Evolutionary conservation across 37 sponge, comb jelly and placozoan genomes (phyloP).

Genomic region (Axinella damicornis): DNA sequence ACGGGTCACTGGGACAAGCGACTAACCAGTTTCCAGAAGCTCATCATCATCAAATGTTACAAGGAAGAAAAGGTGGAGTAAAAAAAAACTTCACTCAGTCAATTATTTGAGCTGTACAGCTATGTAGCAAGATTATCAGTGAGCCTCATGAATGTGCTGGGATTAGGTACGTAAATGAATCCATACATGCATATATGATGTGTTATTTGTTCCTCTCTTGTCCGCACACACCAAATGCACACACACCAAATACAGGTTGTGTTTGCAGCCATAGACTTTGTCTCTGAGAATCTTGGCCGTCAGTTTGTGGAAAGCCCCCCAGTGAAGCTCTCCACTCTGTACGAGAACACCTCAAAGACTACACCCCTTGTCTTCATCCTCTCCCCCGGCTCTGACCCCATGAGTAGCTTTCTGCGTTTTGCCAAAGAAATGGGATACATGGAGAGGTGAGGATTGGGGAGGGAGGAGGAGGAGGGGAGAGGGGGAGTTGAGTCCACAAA

Average conservation of each 20-base stretch:
- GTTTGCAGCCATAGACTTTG: conserved; percentile 87
- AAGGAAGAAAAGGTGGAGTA: conserved; percentile 86
- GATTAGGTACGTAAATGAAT: too few relatives aligned
- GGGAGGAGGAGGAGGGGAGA: too few relatives aligned
- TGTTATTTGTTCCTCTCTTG: too few relatives aligned
- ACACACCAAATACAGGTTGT: conserved; percentile 68
- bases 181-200: too few relatives aligned
- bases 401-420: conserved; percentile 94
- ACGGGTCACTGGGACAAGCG: conserved; percentile 92
- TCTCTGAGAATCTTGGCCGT: conserved; percentile 88
- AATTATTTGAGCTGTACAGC: too few relatives aligned
- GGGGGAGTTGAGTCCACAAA: too few relatives aligned
- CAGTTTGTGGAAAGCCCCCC: conserved; percentile 97
- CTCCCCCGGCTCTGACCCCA: conserved; percentile 98
- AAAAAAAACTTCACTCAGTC: too few relatives aligned
- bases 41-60: conserved; percentile 91
- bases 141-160: too few relatives aligned
- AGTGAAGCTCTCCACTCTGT: conserved; percentile 81
- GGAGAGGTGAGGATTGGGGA: conserved; percentile 85
- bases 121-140: too few relatives aligned
- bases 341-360: conserved; percentile 84
- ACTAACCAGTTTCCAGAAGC: conserved; percentile 89
- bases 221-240: too few relatives aligned
- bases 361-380: conserved; percentile 97
- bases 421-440: conserved; percentile 94